Evolutionary conservation across 2,888 invertebrate species (phyloP), one percentile per base, ranked within the genome.

Genomic region (Bombyx huttoni): DNA sequence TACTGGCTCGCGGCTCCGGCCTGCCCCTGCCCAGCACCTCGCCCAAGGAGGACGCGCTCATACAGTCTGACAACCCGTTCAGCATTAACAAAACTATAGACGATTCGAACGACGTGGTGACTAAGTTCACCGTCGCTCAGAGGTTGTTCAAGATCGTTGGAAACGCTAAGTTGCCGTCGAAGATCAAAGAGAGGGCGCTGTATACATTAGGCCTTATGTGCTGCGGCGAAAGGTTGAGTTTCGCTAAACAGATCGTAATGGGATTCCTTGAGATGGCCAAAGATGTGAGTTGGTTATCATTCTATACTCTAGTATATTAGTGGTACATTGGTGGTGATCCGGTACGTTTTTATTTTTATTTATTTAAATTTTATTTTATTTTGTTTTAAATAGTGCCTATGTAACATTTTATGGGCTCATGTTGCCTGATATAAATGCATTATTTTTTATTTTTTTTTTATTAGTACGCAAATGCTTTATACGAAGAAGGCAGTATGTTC

Each of bases 201-300:
- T 90, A 91, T 61, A 92, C 95, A 52, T 78, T 96, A 46, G 97
- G 97, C 0, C 88, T 93, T 61, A 75, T 97, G 60, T 96, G 96
- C 65, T 92, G 96, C 51, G 97, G 97, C 0, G 96, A 97, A 73
- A 85, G 90, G 52, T 91, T 95, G 63, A 91, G 93, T 33, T 92
- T 94, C 61, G 91, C 93, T 0, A 91, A 91, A 65, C 90, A 92
- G 54, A 92, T 95, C 57, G 90, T 96, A 13, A 91, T 93, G 59
- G 93, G 93, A 54, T 92, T 97, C 62, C 79, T 97, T 55, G 91
- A 92, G 55, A 91, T 94, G 69, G 92, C 94, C 49, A 95, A 94
- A 81, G 92, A 94, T 76, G 94, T 93, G 70, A 84, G 86, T 82
- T 34, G 51, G 46, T 10, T 40, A n/a, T n/a, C n/a, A 35, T 10